Base-by-base conservation (phyloP, 1,140 invertebrate genomes). In the Macrobrachium rosenbergii region DNA sequence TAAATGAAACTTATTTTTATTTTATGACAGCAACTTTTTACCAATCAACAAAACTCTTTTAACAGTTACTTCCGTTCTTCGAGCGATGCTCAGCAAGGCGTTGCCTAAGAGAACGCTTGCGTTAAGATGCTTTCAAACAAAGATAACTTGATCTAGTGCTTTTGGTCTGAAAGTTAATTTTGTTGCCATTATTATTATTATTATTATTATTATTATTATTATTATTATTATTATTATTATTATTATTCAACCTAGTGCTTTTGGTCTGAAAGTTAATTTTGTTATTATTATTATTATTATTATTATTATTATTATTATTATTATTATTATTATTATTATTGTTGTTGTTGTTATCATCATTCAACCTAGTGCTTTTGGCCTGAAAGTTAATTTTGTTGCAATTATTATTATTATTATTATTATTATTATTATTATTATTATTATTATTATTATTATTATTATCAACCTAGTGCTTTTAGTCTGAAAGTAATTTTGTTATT, bases 151-250 rank as follows among this genome's bases (percentile, higher is more conserved):
- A 75, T 2, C 28, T 21, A 37, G 1, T 21, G 72, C 5, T 16
- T 16, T 75, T 2, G 6, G 19, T 21, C 17, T n/a, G 28, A 28
- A 2, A 75, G 19, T 19, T 21, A 28, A 2, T n/a, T n/a, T 21
- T 75, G 5, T 75, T 19, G 5, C 2, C 5, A 75, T 19, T 19
- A n/a, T 19, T 19, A 28, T 75, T 19, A 28, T 75, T 19, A 28
- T 75, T n/a, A 75, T 75, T n/a, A 28, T 75, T 75, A 75, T 28
- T 75, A 28, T 75, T 19, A 28, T 75, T n/a, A 28, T 75, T n/a
- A 28, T 75, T n/a, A 28, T 75, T 37, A 37, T 37, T 37, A 37
- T 37, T 37, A 37, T 37, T 37, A 37, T 37, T 37, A 37, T n/a
- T n/a, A n/a, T n/a, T n/a, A n/a, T n/a, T n/a, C n/a, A n/a, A 37